phyloP scores from a whole-genome alignment of 2,888 invertebrate species.

The Tethea ocularis region DNA sequence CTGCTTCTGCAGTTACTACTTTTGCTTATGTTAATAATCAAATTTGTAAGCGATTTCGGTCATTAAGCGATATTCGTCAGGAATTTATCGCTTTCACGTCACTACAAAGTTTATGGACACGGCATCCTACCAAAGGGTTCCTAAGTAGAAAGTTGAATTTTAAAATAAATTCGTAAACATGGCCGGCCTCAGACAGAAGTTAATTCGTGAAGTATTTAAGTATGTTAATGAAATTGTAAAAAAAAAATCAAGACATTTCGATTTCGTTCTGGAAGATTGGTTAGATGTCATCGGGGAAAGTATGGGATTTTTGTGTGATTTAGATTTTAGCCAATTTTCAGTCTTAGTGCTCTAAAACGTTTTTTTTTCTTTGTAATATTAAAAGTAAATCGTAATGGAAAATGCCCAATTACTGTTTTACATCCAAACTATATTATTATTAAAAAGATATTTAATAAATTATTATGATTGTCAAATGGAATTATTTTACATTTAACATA shows the following conservation, averaged over 20 bases:
- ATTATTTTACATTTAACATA: conserved; percentile 6
- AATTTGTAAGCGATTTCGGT: not conserved
- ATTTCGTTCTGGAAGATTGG: not conserved
- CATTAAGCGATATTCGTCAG: conserved; percentile 25
- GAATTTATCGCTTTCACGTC: not conserved
- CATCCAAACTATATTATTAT: conserved; percentile 16
- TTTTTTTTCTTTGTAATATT: conserved; percentile 46
- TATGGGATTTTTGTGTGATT: conserved; percentile 32
- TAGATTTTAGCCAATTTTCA: conserved; percentile 73
- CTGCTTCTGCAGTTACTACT: not conserved
- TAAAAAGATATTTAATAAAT: conserved; percentile 7
- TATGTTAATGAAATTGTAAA: not conserved
- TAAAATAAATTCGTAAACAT: conserved; percentile 39
- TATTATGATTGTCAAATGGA: not conserved
- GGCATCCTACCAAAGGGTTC: conserved; percentile 17
- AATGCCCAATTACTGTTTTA: conserved; percentile 50
- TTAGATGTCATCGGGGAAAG: conserved; percentile 46
- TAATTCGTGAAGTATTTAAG: not conserved
- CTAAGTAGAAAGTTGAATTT: conserved; percentile 15
- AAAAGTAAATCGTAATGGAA: conserved; percentile 47
- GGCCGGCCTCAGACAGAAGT: conserved; percentile 30
- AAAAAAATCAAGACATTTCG: not conserved
- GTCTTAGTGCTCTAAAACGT: conserved; percentile 79
- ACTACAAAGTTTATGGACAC: conserved; percentile 26
- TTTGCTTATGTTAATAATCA: not conserved